Conservation (phyloP, 2,888 invertebrate species). For the Chrysolina haemoptera region DNA sequence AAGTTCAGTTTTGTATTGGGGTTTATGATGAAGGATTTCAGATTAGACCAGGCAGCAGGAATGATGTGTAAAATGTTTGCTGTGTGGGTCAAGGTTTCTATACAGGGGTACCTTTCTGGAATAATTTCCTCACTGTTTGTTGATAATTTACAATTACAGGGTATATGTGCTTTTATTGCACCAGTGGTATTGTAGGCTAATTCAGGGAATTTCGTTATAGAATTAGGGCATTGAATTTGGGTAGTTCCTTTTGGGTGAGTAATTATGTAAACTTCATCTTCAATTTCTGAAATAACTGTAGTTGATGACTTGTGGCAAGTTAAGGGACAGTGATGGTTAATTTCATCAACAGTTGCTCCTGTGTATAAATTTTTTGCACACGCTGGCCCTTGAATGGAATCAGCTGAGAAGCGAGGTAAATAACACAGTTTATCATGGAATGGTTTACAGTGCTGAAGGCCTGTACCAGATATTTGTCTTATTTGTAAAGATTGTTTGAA, state of each 20-base stretch:
- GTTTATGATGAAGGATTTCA: slow-evolving; percentile 41
- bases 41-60: slow-evolving; percentile 41
- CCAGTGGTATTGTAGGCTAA: slow-evolving; percentile 27
- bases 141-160: slow-evolving; percentile 37
- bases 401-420: slow-evolving; percentile 46
- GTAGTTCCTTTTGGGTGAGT: slow-evolving; percentile 39
- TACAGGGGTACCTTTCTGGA: slow-evolving; percentile 41
- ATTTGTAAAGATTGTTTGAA: neutral
- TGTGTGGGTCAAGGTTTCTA: neutral
- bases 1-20: slow-evolving; percentile 13
- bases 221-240: slow-evolving; percentile 19
- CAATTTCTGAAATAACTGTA: slow-evolving; percentile 42
- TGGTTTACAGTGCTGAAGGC: slow-evolving; percentile 41
- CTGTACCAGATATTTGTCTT: slow-evolving; percentile 28
- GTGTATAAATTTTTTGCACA: slow-evolving; percentile 44
- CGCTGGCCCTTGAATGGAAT: slow-evolving; percentile 36
- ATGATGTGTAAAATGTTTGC: slow-evolving; percentile 33
- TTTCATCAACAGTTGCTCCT: slow-evolving; percentile 45
- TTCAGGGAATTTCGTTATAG: slow-evolving; percentile 6
- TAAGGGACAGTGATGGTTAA: slow-evolving; percentile 43
- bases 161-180: slow-evolving; percentile 36
- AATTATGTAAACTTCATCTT: slow-evolving; percentile 38
- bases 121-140: slow-evolving; percentile 31
- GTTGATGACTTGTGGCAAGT: slow-evolving; percentile 39
- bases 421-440: slow-evolving; percentile 47